Evolutionary conservation across 2,888 invertebrate species (phyloP).

Genomic region (Synanthedon tipuliformis): DNA sequence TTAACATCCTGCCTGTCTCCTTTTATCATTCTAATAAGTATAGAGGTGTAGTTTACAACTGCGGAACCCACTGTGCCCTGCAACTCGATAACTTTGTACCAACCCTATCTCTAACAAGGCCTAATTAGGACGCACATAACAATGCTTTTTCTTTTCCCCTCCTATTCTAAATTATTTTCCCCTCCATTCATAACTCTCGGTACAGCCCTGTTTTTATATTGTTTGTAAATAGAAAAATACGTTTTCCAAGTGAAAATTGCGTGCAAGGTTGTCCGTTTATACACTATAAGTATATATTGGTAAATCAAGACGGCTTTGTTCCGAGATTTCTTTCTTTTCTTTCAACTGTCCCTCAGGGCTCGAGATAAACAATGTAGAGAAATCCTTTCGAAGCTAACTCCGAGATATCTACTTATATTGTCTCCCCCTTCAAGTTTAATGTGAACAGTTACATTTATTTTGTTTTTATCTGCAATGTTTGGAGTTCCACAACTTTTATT

Average conservation of each 20-base stretch:
- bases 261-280: neutral
- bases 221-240: neutral
- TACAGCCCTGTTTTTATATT: neutral
- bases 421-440: slow-evolving; percentile 26
- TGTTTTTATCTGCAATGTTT: too few relatives aligned
- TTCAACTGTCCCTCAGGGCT: slow-evolving; percentile 38
- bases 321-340: slow-evolving; percentile 24
- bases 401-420: slow-evolving; percentile 6
- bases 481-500: too few relatives aligned
- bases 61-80: too few relatives aligned
- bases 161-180: neutral
- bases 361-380: slow-evolving; percentile 39
- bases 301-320: slow-evolving; percentile 15
- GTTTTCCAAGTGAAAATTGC: neutral
- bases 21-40: too few relatives aligned
- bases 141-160: neutral
- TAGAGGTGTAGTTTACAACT: too few relatives aligned
- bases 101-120: too few relatives aligned
- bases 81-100: too few relatives aligned
- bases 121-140: neutral
- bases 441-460: slow-evolving; percentile 8
- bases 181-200: neutral
- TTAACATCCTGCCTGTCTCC: too few relatives aligned
- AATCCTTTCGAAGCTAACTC: slow-evolving; percentile 23
- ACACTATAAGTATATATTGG: neutral